Evolutionary conservation across 2,888 invertebrate species (phyloP), one percentile per base, ranked within the genome.

Genomic region (Agrochola circellaris): DNA sequence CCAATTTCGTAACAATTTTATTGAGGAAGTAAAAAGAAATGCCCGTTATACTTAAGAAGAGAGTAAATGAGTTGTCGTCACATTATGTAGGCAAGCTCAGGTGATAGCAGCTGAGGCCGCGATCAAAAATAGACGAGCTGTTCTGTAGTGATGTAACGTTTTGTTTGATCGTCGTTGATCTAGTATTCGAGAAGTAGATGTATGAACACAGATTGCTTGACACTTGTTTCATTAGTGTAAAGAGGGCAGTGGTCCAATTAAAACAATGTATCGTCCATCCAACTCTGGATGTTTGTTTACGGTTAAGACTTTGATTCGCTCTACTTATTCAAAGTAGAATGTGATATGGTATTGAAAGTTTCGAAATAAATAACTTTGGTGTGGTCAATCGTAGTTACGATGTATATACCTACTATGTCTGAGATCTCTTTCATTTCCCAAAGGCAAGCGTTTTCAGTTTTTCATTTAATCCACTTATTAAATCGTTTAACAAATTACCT

Each of bases 121-220:
- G 77, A 83, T 79, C 89, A 72, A 78, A 88, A 89, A 89, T 89
- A 88, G 89, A 84, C 66, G 67, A 82, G 86, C 83, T 65, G 64
- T 79, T 73, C 73, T 81, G 60, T 51, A 77, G 72, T 89, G 88
- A 89, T 86, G 89, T 89, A 89, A 89, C 79, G 73, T 69, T 87
- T 82, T 82, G 82, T 88, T 84, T 87, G 79, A 87, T 79, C 77
- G 83, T 66, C 54, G 76, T 69, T 87, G 81, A 83, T 87, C 80
- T 81, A 83, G 80, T 81, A 82, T 80, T 86, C 82, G 48, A 73
- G 81, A 73, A 75, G 62, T 77, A 73, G 79, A 73, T 84, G 73
- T 71, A 84, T 87, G 67, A 79, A 77, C 68, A 75, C 66, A 75
- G 56, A 77, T 64, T 74, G 75, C 76, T 78, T 78, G 73, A 85